Evolutionary conservation across 2,113 vertebrate genomes (phyloP).

Genomic region (Brachyhypopomus gauderio): DNA sequence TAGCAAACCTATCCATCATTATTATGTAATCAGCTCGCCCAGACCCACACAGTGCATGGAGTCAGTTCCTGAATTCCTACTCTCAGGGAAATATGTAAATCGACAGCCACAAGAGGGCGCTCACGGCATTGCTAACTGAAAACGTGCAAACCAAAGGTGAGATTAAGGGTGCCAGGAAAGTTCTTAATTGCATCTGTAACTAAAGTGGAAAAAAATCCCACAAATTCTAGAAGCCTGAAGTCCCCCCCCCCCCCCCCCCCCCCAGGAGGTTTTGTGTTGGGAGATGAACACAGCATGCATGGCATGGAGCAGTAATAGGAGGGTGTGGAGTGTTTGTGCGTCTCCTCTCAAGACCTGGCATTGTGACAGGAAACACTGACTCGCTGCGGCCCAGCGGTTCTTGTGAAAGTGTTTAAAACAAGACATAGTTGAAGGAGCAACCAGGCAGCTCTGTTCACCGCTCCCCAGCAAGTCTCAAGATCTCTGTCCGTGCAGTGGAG

Average conservation of each 20-base stretch:
- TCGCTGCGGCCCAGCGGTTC: constrained; percentile 31
- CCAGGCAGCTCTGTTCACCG: constrained; percentile 20
- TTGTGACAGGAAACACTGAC: constrained; percentile 61
- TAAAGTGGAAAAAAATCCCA: background rate
- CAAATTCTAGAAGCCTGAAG: background rate
- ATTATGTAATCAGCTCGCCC: constrained; percentile 26
- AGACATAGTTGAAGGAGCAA: constrained; percentile 45
- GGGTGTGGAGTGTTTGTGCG: constrained; percentile 23
- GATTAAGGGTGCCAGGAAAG: background rate
- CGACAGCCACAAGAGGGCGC: constrained; percentile 24
- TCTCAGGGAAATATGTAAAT: background rate
- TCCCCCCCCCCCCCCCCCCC: too few relatives aligned
- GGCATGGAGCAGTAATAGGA: background rate
- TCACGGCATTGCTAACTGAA: background rate
- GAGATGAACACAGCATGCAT: background rate
- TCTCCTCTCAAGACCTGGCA: constrained; percentile 48
- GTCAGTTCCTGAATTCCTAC: background rate
- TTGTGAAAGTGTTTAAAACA: constrained; percentile 52
- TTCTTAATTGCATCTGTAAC: background rate
- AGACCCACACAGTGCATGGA: constrained; percentile 29
- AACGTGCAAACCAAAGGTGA: background rate
- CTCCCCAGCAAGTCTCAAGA: constrained; percentile 16
- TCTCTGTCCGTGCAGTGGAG: background rate
- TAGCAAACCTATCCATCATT: constrained; percentile 7
- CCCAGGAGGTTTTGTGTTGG: too few relatives aligned